Conservation (phyloP, 2,888 invertebrate species). For the Cheilosia pagana region DNA sequence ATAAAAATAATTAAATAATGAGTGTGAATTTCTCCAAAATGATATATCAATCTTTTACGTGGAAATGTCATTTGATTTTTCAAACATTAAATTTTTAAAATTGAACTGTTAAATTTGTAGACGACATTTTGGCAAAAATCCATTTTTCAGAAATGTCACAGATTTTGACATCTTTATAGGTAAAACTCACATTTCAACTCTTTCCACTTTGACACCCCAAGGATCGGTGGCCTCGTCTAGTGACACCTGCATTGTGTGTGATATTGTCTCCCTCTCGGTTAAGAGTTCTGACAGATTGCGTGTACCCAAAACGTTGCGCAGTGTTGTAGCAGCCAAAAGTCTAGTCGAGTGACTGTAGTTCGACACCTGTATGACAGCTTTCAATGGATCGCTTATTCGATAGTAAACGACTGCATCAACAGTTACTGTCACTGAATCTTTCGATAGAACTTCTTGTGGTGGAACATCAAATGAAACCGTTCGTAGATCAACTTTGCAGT, state of each 20-base stretch:
- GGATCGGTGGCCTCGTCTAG: conserved; percentile 89
- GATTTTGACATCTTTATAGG: not conserved
- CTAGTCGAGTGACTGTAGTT: conserved; percentile 93
- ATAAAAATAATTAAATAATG: too few relatives aligned
- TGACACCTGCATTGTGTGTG: conserved; percentile 94
- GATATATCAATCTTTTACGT: too few relatives aligned
- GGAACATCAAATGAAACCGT: conserved; percentile 98
- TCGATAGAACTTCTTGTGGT: conserved; percentile 97
- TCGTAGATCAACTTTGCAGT: conserved; percentile 95
- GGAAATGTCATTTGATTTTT: too few relatives aligned
- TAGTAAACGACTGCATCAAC: conserved; percentile 96
- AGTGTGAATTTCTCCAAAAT: too few relatives aligned
- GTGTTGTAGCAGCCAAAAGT: conserved; percentile 92
- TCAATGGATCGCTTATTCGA: conserved; percentile 90
- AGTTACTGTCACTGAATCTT: conserved; percentile 96
- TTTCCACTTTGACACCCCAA: conserved; percentile 96
- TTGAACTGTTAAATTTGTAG: too few relatives aligned
- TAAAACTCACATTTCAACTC: conserved; percentile 94
- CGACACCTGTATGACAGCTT: conserved; percentile 89
- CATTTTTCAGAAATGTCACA: too few relatives aligned
- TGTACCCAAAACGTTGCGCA: conserved; percentile 96
- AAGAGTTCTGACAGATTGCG: conserved; percentile 95
- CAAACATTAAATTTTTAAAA: too few relatives aligned
- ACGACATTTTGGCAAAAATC: too few relatives aligned
- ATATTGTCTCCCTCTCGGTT: conserved; percentile 95